Conservation (phyloP, 23 tunicate genomes). For the Styela clava region DNA sequence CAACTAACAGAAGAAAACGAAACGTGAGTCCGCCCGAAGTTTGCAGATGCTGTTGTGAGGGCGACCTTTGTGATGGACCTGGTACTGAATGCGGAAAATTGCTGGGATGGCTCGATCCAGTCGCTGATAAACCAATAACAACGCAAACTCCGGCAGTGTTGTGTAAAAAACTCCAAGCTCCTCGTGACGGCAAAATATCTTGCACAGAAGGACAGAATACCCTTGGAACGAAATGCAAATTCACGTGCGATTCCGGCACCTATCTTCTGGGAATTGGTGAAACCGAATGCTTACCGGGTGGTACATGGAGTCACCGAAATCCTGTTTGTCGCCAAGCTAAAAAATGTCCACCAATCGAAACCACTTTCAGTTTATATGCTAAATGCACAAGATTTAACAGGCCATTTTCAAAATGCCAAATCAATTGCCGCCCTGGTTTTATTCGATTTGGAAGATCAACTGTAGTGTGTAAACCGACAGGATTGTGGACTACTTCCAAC, state of each 20-base stretch:
- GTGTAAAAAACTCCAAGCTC: background rate
- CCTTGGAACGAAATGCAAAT: conserved; percentile 42
- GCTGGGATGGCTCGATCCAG: conserved; percentile 59
- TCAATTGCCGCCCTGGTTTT: conserved; percentile 35
- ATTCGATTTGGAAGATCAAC: conserved; percentile 6
- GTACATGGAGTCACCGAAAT: conserved; percentile 36
- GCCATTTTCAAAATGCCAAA: conserved; percentile 31
- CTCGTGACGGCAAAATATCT: conserved; percentile 15
- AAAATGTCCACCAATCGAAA: conserved; percentile 7
- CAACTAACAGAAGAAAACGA: conserved; percentile 12
- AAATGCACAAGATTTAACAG: conserved; percentile 32
- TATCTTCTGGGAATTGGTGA: conserved; percentile 24
- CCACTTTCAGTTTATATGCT: conserved; percentile 15
- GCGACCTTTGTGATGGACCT: conserved; percentile 73
- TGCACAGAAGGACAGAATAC: conserved; percentile 42
- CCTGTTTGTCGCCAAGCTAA: conserved; percentile 37
- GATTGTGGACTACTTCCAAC: conserved; percentile 27
- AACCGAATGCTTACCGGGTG: conserved; percentile 38
- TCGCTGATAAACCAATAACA: conserved; percentile 2
- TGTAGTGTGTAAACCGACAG: conserved; percentile 22
- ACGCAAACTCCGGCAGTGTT: background rate
- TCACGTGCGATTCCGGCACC: conserved; percentile 32
- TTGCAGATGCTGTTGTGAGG: conserved; percentile 82
- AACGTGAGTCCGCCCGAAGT: conserved; percentile 66
- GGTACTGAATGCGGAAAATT: conserved; percentile 56